Evolutionary conservation across 1,140 invertebrate species (phyloP).

Genomic region (Micrasema minimum): DNA sequence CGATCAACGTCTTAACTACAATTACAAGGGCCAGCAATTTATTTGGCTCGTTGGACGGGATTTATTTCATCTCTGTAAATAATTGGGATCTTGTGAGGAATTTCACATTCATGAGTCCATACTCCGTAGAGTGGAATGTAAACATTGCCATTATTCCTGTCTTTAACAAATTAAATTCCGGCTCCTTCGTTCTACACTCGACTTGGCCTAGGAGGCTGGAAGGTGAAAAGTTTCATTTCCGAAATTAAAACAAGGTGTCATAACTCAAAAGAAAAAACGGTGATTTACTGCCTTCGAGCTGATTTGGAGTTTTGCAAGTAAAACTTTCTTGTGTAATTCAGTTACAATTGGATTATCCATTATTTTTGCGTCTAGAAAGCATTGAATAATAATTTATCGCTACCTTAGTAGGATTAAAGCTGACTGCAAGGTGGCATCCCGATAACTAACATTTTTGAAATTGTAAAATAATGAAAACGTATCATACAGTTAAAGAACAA

Average conservation of each 20-base stretch:
- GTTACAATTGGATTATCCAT: constrained; percentile 12
- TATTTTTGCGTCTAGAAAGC: constrained; percentile 25
- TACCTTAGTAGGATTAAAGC: constrained; percentile 25
- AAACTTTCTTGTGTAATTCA: constrained; percentile 24
- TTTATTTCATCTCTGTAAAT: constrained; percentile 55
- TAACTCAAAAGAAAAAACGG: constrained; percentile 33
- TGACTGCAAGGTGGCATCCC: constrained; percentile 10
- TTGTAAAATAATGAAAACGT: no score
- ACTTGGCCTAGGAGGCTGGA: constrained; percentile 28
- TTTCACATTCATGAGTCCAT: constrained; percentile 35
- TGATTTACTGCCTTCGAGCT: constrained; percentile 25
- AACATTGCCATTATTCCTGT: constrained; percentile 53
- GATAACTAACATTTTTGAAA: not conserved
- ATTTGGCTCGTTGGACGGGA: constrained; percentile 52
- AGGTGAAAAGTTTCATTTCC: constrained; percentile 49
- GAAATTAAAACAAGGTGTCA: constrained; percentile 53
- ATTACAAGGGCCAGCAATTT: constrained; percentile 51
- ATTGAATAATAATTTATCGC: constrained; percentile 23
- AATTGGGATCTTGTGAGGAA: constrained; percentile 45
- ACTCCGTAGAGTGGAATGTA: constrained; percentile 48
- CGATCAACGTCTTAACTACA: constrained; percentile 53
- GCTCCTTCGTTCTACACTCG: constrained; percentile 46
- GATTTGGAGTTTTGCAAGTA: constrained; percentile 20
- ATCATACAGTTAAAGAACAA: no score
- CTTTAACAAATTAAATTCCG: constrained; percentile 55